Evolutionary conservation across 2,888 invertebrate species (phyloP).

Genomic region (Camponotus fellah): DNA sequence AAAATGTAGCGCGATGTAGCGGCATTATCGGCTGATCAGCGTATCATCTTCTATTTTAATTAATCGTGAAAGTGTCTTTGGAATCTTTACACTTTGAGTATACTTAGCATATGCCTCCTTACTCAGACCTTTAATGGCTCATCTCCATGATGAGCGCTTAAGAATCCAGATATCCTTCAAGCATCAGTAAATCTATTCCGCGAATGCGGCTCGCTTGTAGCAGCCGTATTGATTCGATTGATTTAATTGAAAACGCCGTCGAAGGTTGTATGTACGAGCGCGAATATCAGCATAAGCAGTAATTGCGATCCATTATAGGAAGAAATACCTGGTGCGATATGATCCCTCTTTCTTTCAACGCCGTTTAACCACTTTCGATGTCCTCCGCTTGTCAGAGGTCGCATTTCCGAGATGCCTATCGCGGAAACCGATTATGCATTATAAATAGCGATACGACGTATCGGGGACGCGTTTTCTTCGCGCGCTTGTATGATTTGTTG

Average conservation of each 20-base stretch:
- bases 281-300: constrained; percentile 19
- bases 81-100: background rate
- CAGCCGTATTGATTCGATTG: constrained; percentile 25
- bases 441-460: background rate
- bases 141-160: background rate
- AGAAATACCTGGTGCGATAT: constrained; percentile 9
- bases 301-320: constrained; percentile 10
- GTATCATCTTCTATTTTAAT: constrained; percentile 7
- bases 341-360: background rate
- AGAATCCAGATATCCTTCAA: constrained; percentile 25
- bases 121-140: background rate
- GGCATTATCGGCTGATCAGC: background rate
- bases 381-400: constrained; percentile 36
- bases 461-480: background rate
- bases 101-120: background rate
- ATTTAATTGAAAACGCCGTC: constrained; percentile 34
- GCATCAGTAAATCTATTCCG: constrained; percentile 26
- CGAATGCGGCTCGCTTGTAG: constrained; percentile 23
- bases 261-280: constrained; percentile 9
- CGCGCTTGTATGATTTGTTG: background rate
- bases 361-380: constrained; percentile 40
- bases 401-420: constrained; percentile 39
- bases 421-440: constrained; percentile 35
- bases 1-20: background rate
- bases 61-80: constrained; percentile 4